These are phyloP conservation scores for Dynastes maya DNA, from an alignment of 2,888 invertebrate genomes.

Conservation along the genomic window DNA sequence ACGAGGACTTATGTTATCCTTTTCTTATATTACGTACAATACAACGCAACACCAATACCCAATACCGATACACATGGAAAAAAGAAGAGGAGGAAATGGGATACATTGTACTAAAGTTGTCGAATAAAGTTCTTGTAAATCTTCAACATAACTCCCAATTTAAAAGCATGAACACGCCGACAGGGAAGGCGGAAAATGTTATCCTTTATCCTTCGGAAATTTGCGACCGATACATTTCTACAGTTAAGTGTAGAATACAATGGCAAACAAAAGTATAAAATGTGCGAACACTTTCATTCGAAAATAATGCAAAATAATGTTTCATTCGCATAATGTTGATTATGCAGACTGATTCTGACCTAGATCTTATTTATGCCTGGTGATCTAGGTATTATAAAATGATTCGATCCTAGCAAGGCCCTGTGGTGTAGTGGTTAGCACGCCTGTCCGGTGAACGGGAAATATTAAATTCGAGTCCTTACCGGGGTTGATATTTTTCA, in stretches of 20 bases:
- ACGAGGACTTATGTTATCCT: background rate
- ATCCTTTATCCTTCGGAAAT: slow-evolving; percentile 23
- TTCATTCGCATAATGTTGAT: too few relatives aligned
- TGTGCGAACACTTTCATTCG: too few relatives aligned
- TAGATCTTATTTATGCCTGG: too few relatives aligned
- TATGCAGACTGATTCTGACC: too few relatives aligned
- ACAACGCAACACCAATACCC: background rate
- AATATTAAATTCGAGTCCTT: too few relatives aligned
- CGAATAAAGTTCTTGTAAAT: slow-evolving; percentile 28
- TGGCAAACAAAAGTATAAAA: too few relatives aligned
- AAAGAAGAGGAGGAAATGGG: background rate
- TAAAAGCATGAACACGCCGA: slow-evolving; percentile 32
- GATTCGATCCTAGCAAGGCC: too few relatives aligned
- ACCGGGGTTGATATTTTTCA: too few relatives aligned
- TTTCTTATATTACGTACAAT: background rate
- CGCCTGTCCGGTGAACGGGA: too few relatives aligned
- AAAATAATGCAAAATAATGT: too few relatives aligned
- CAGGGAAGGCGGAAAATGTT: background rate
- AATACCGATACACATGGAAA: background rate
- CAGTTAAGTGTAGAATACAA: background rate
- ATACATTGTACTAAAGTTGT: background rate
- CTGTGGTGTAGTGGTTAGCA: too few relatives aligned
- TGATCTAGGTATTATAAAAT: too few relatives aligned
- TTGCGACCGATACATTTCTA: slow-evolving; percentile 4
- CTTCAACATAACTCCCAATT: slow-evolving; percentile 38